Percentiles rank a stretch among this genome's conserved stretches.
phyloP scores from a whole-genome alignment of 2,888 invertebrate genomes.

The Amiota minor region DNA sequence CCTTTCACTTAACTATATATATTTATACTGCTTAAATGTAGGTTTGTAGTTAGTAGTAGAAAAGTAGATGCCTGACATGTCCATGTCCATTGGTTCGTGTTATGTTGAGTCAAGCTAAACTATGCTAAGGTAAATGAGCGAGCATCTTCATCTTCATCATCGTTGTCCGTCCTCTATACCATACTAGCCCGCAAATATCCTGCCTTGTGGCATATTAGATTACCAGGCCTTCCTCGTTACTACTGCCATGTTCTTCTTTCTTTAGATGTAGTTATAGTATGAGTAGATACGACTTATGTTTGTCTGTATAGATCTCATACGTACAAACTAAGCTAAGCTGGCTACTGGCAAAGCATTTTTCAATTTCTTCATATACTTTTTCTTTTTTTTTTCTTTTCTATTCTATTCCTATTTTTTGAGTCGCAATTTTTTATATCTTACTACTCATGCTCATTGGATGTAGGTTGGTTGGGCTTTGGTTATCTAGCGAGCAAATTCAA shows the following conservation, averaged over 20 bases:
- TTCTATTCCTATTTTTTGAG: conserved; percentile 38
- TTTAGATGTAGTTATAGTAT: no score
- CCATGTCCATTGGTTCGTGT: conserved; percentile 11
- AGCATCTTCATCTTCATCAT: not conserved
- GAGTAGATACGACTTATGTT: no score
- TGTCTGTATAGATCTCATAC: no score
- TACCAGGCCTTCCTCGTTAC: conserved; percentile 29
- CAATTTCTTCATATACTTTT: conserved; percentile 48
- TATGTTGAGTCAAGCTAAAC: not conserved
- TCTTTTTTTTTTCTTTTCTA: no score
- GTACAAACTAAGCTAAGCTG: conserved; percentile 5
- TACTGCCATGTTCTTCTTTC: not conserved
- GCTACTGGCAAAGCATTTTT: conserved; percentile 42
- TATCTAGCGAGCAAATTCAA: conserved; percentile 50
- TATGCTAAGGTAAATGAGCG: conserved; percentile 4
- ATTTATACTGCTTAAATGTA: not conserved
- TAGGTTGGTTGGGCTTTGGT: not conserved
- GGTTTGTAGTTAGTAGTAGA: conserved; percentile 5
- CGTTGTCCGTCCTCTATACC: not conserved
- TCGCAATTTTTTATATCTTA: conserved; percentile 38
- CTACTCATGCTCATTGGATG: conserved; percentile 43
- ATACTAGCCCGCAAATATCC: conserved; percentile 54
- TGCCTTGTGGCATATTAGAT: conserved; percentile 59
- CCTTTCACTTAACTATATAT: conserved; percentile 22
- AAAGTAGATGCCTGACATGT: conserved; percentile 15